These are phyloP conservation scores for Drosophila seclusa DNA, from an alignment of 2,888 invertebrate species.

Conservation along the genomic window DNA sequence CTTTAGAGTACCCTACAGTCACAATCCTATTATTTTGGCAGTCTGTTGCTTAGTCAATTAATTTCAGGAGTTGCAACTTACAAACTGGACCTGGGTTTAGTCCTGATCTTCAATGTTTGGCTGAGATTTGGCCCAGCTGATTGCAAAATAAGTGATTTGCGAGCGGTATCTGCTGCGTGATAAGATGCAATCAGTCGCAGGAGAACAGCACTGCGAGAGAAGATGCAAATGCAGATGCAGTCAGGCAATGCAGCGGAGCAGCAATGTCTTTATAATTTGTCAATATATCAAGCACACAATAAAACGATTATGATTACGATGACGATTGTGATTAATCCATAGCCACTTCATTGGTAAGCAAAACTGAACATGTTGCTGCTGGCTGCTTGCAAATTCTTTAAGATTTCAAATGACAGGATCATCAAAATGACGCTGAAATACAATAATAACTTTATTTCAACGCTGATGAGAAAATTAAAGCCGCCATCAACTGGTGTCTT, in stretches of 20 bases:
- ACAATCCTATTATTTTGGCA: not conserved
- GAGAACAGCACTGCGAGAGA: not conserved
- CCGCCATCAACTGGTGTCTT: constrained; percentile 47
- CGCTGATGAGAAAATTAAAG: constrained; percentile 76
- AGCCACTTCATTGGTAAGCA: constrained; percentile 32
- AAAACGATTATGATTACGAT: constrained; percentile 48
- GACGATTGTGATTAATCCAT: constrained; percentile 14
- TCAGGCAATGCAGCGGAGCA: not conserved
- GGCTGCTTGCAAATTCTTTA: constrained; percentile 29
- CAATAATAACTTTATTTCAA: constrained; percentile 77
- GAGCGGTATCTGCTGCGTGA: constrained; percentile 62
- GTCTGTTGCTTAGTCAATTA: not conserved
- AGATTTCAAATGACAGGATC: constrained; percentile 33
- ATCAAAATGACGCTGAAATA: constrained; percentile 56
- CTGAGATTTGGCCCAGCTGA: constrained; percentile 52
- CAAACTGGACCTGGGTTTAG: constrained; percentile 20
- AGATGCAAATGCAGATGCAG: constrained; percentile 8
- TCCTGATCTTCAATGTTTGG: constrained; percentile 2
- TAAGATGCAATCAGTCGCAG: constrained; percentile 70
- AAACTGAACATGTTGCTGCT: constrained; percentile 27
- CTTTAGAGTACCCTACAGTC: not conserved
- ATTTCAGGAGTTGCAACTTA: not conserved
- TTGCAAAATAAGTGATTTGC: constrained; percentile 77
- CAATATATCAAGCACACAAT: constrained; percentile 76
- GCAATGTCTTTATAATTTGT: constrained; percentile 72